Base-by-base conservation (phyloP, 1,140 invertebrate species). In the Tribolium madens region DNA sequence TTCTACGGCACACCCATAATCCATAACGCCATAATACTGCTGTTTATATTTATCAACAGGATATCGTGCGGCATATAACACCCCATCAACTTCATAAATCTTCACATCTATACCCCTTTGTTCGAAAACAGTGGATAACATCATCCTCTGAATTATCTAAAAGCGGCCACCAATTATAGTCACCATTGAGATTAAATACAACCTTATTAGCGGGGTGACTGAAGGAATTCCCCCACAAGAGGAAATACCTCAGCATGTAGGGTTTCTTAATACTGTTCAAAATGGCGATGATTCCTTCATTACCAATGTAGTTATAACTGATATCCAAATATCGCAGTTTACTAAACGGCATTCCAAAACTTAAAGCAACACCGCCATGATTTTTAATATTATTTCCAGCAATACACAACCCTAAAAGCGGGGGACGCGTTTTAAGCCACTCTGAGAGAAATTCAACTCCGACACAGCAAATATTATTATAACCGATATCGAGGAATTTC, bases 391-490 rank as follows among this genome's bases (percentile, higher is more conserved):
- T 83, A 76, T 91, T 91, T n/a, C 87, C 86, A 12, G 86, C 85
- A 1, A 91, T 78, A 79, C 89, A 87, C 31, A 91, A 79, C 4
- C 85, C 83, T 10, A 85, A 78, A 13, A 91, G 78, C 33, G 82
- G 72, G 3, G 90, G 88, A 42, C 81, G 82, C 47, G 85, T 86
- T 33, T 80, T 71, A n/a, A 91, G 83, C 86, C 89, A 91, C 31
- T 87, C 83, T 0, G 85, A 85, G 53, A 91, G 17, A 42, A 88
- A 76, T 76, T 89, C 87, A 0, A 86, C 81, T 2, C 89, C 90
- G 53, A 88, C 84, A 84, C 90, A 88, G 0, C 88, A 88, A 2
- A 91, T 88, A 76, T 84, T 87, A 76, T 91, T 91, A 71, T 83
- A 88, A 1, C 86, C 87, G 10, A 91, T 83, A 84, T 91, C 89